phyloP scores from a whole-genome alignment of 2,888 invertebrate genomes.

The Sussaba pulchella region DNA sequence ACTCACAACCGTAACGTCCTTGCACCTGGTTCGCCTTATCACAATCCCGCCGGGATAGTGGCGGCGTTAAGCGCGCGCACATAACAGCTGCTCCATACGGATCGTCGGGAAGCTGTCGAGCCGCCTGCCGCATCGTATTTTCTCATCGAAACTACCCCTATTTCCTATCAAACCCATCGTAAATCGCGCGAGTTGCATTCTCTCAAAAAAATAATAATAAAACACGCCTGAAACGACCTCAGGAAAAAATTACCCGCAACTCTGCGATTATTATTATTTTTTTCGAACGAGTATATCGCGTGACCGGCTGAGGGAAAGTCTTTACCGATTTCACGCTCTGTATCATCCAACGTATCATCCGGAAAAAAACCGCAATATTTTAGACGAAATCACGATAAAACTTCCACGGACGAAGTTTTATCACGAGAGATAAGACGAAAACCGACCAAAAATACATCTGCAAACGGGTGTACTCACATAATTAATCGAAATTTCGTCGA shows the following conservation, averaged over 20 bases:
- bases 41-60: slow-evolving; percentile 8
- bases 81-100: slow-evolving; percentile 48
- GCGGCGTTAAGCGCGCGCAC: slow-evolving; percentile 16
- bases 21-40: slow-evolving; percentile 9
- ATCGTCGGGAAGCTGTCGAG: slow-evolving; percentile 23
- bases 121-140: background rate
- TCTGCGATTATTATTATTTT: slow-evolving; percentile 9
- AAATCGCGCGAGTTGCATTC: background rate
- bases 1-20: background rate
- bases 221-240: no score
- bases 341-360: background rate
- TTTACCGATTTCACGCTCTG: background rate
- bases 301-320: slow-evolving; percentile 9
- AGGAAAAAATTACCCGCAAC: background rate
- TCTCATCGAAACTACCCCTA: slow-evolving; percentile 10
- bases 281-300: slow-evolving; percentile 12
- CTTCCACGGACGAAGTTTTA: background rate
- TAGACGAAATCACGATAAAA: background rate
- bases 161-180: background rate
- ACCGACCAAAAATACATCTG: background rate
- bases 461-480: background rate
- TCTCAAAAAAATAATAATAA: background rate
- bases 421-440: background rate
- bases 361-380: background rate
- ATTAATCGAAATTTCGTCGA: no score